Conservation (phyloP, 2,888 invertebrate genomes). For the Tricholauxania praeusta region DNA sequence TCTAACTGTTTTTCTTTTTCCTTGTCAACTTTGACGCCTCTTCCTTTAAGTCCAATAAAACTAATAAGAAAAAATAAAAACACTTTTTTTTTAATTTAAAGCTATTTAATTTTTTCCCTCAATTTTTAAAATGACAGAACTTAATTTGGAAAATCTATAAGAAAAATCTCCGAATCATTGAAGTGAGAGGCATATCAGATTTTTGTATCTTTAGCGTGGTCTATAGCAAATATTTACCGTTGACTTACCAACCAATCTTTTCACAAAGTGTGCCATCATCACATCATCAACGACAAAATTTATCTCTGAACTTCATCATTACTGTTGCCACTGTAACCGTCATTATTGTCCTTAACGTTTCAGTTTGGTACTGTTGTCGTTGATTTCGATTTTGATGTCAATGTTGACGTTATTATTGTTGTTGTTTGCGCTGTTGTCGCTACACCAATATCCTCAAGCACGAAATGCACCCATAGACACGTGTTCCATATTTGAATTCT, state of each 20-base stretch:
- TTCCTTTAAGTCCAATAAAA: no score
- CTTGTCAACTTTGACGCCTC: no score
- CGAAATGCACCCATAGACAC: slow-evolving; percentile 53
- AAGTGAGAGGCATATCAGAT: slow-evolving; percentile 10
- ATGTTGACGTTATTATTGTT: slow-evolving; percentile 4
- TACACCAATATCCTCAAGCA: slow-evolving; percentile 64
- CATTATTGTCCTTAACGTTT: slow-evolving; percentile 40
- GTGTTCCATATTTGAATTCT: slow-evolving; percentile 57
- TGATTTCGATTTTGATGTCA: slow-evolving; percentile 9
- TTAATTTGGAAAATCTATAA: slow-evolving; percentile 45
- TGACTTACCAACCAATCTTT: slow-evolving; percentile 34
- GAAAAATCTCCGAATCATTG: slow-evolving; percentile 31
- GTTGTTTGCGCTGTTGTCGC: slow-evolving; percentile 36
- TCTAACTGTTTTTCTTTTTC: no score
- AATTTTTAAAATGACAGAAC: slow-evolving; percentile 24
- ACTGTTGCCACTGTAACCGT: slow-evolving; percentile 49
- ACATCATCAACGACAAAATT: slow-evolving; percentile 25
- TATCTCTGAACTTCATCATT: slow-evolving; percentile 46
- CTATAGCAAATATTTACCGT: slow-evolving; percentile 12
- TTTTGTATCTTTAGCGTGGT: slow-evolving; percentile 20
- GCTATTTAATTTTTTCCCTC: not conserved
- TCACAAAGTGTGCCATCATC: slow-evolving; percentile 28
- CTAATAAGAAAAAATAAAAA: no score
- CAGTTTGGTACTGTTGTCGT: slow-evolving; percentile 12
- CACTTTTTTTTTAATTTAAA: not conserved